Evolutionary conservation across 1,140 invertebrate genomes (phyloP).

Genomic region (Zaprionus tsacasi): DNA sequence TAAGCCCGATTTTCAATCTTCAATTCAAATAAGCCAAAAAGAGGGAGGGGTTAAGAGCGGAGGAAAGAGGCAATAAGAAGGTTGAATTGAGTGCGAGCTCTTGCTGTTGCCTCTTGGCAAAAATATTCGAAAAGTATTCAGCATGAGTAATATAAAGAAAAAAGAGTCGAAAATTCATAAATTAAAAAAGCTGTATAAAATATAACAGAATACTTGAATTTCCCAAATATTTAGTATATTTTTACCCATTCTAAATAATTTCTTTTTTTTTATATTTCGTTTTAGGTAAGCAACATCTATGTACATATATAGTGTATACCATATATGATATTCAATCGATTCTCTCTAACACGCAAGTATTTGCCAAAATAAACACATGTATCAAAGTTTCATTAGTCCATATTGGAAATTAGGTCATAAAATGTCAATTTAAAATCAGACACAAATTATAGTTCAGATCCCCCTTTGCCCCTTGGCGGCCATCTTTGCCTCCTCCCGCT

Average conservation of each 20-base stretch:
- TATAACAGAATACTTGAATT: neutral
- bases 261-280: conserved; percentile 30
- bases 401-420: conserved; percentile 66
- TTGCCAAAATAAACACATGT: conserved; percentile 37
- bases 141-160: neutral
- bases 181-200: neutral
- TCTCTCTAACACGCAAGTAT: conserved; percentile 59
- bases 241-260: neutral
- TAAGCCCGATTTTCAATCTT: conserved; percentile 8
- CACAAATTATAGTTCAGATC: conserved; percentile 55
- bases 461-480: too few species aligned
- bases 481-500: neutral
- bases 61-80: too few species aligned
- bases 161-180: neutral
- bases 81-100: neutral
- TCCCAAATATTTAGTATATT: neutral
- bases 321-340: conserved; percentile 6
- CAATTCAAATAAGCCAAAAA: conserved; percentile 8
- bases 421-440: conserved; percentile 65
- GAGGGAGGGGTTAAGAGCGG: neutral
- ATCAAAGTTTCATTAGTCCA: conserved; percentile 59
- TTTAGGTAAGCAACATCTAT: conserved; percentile 59
- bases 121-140: neutral
- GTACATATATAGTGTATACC: neutral
- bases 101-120: too few species aligned